Base-by-base conservation (phyloP, 2,888 invertebrate genomes). In the Embidobia sp. region DNA sequence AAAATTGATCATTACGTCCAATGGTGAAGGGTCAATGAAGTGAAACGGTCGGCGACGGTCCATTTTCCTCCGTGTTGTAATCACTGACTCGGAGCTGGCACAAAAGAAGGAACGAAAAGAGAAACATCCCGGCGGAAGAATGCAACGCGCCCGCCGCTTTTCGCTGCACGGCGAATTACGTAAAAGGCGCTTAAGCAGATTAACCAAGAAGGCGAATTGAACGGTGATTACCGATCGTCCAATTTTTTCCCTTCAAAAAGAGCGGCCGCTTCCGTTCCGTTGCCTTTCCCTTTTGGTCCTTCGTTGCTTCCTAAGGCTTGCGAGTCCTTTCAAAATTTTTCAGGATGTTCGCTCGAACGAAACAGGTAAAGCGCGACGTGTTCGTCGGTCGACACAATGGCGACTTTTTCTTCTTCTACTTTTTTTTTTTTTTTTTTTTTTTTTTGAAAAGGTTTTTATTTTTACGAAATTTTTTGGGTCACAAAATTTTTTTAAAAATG, bases 331-430 rank as follows among this genome's bases (percentile, higher is more conserved):
- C 75, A 79, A 26, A 42, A 67, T 48, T 76, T n/a, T 79, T 80
- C 81, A 84, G 85, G 85, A 87, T 86, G 85, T 85, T 79, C 85
- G 85, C 81, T 83, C 80, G 81, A 81, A 79, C 80, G 79, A 78
- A 69, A 77, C 82, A 82, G 84, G 83, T 85, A 85, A 76, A 75
- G 67, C 55, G 51, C 67, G 77, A 72, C 70, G 75, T 67, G 75
- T 74, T 69, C 64, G 46, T 35, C 63, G 51, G 33, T 78, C 67
- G 77, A 81, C 80, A 85, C 84, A 85, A 85, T 85, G 80, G 75
- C 75, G 78, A 72, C 63, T 74, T 76, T 80, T 61, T 53, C 46
- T 53, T 33, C 37, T 44, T 26, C 42, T 26, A 80, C 83, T 78
- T 79, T 76, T 73, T 80, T n/a, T n/a, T n/a, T n/a, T 61, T 53